Evolutionary conservation across 2,888 invertebrate species (phyloP).

Genomic region (Brachyptera putata): DNA sequence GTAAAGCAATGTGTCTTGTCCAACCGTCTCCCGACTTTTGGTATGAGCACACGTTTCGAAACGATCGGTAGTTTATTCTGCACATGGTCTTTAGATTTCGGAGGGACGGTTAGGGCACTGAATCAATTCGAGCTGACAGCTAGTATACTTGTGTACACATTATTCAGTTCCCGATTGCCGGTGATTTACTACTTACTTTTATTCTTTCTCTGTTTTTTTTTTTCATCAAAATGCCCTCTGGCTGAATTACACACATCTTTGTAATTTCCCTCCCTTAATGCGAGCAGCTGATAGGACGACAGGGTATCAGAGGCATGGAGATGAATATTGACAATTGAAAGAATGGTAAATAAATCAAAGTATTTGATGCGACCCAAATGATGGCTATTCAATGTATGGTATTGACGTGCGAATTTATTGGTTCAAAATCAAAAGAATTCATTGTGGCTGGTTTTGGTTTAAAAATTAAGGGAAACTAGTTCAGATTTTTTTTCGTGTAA

Average conservation of each 20-base stretch:
- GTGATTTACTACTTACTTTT: conserved; percentile 26
- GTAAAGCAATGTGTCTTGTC: conserved; percentile 27
- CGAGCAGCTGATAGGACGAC: conserved; percentile 16
- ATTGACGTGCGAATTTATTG: conserved; percentile 31
- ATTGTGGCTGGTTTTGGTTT: background rate
- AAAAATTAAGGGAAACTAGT: no score
- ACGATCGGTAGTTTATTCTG: background rate
- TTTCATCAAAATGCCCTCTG: conserved; percentile 16
- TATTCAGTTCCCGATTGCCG: conserved; percentile 27
- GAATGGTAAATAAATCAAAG: conserved; percentile 21
- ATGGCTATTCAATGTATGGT: conserved; percentile 25
- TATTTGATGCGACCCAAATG: conserved; percentile 23
- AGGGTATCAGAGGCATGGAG: background rate
- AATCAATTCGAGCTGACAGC: conserved; percentile 30
- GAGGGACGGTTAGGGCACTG: conserved; percentile 30
- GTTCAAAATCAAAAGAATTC: background rate
- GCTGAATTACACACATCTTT: conserved; percentile 25
- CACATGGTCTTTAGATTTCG: conserved; percentile 8
- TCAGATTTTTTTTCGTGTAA: no score
- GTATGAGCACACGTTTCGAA: background rate
- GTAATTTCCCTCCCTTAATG: background rate
- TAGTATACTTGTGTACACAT: conserved; percentile 22
- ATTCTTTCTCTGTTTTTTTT: conserved; percentile 13
- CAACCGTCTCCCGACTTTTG: conserved; percentile 9
- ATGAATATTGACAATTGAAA: conserved; percentile 10